Percentiles rank a stretch among this genome's conserved stretches.
Conservation (phyloP, 2,113 vertebrate genomes). For the Mustelus asterias region DNA sequence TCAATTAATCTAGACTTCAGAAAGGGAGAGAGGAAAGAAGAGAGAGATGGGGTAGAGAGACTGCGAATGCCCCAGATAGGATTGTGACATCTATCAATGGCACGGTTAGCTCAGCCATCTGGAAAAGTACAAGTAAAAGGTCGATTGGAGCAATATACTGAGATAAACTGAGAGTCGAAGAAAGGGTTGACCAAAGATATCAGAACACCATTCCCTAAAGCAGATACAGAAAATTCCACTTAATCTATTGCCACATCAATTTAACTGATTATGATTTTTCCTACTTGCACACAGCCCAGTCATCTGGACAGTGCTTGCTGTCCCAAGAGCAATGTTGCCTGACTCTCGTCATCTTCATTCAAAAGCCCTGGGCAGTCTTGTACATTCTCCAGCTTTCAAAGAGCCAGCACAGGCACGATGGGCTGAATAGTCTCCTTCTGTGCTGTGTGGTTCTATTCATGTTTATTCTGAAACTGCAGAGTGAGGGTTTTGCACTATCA, state of each 20-base stretch:
- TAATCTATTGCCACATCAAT: background rate
- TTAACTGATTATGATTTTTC: background rate
- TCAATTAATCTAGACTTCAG: background rate
- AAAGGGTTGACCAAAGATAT: background rate
- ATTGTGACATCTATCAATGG: background rate
- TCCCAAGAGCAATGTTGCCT: background rate
- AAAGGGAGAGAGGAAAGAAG: background rate
- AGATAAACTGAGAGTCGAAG: background rate
- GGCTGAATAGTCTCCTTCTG: background rate
- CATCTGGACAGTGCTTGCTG: background rate
- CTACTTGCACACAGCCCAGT: background rate
- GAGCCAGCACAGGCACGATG: background rate
- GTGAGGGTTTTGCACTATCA: too few relatives aligned
- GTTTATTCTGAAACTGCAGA: conserved; percentile 2
- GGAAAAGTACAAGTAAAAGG: conserved; percentile 1
- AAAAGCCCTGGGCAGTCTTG: background rate
- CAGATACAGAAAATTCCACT: background rate
- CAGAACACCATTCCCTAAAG: background rate
- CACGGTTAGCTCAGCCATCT: background rate
- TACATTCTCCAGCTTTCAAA: background rate
- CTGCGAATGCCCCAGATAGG: background rate
- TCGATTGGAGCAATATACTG: background rate
- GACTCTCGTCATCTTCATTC: background rate
- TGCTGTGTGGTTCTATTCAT: background rate
- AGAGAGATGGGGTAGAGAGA: background rate